These are phyloP conservation scores for Aleiodes leptofemur DNA, from an alignment of 2,888 invertebrate genomes.

Conservation along the genomic window DNA sequence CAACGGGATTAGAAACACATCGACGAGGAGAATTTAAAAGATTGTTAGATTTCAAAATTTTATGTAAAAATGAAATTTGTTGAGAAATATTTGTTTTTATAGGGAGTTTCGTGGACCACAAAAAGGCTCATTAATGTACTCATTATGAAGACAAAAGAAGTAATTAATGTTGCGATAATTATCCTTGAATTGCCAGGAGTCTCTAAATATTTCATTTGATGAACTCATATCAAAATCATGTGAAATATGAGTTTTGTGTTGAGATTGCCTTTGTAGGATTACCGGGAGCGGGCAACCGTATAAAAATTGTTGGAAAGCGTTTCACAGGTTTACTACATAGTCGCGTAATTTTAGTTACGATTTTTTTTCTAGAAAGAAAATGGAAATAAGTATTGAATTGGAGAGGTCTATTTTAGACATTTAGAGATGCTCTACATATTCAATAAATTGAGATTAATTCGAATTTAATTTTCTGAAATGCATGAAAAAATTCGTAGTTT, in stretches of 20 bases:
- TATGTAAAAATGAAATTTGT: no score
- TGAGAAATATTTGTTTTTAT: no score
- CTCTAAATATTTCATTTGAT: background rate
- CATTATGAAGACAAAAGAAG: background rate
- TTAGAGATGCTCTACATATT: slow-evolving; percentile 20
- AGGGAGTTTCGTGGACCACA: no score
- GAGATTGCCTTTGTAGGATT: slow-evolving; percentile 1
- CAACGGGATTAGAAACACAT: background rate
- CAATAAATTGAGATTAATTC: background rate
- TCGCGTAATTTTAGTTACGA: slow-evolving; percentile 1
- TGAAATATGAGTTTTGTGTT: slow-evolving; percentile 17
- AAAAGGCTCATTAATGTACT: no score
- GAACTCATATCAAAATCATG: slow-evolving; percentile 1
- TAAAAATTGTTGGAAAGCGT: slow-evolving; percentile 35
- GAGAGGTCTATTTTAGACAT: background rate
- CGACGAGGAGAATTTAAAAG: no score
- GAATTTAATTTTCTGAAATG: background rate
- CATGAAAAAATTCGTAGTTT: background rate
- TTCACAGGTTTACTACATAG: slow-evolving; percentile 6
- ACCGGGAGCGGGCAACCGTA: slow-evolving; percentile 2
- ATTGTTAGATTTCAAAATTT: no score
- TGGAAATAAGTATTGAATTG: background rate
- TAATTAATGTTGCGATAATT: background rate
- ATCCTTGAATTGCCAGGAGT: background rate
- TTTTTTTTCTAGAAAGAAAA: background rate